phyloP scores from a whole-genome alignment of 2,797 vertebrate species.

The Acipenser ruthenus region DNA sequence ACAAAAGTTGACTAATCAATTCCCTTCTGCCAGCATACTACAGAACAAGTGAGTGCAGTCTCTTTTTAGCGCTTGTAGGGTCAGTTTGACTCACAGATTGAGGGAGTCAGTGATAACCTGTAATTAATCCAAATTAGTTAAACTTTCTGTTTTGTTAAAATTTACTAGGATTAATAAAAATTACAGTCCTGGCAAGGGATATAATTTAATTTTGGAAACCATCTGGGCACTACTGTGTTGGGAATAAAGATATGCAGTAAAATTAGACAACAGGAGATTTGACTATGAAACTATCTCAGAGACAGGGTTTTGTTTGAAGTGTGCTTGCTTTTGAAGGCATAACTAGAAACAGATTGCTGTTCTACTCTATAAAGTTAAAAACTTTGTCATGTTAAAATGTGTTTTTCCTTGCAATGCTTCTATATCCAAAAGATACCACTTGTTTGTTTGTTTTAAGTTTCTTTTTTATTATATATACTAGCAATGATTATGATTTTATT shows the following conservation, averaged over 20 bases:
- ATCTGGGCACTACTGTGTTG: slow-evolving; percentile 20
- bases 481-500: too few relatives aligned
- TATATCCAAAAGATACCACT: too few relatives aligned
- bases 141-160: not conserved
- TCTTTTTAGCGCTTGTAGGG: not conserved
- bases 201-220: slow-evolving; percentile 23
- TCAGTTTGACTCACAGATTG: not conserved
- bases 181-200: not conserved
- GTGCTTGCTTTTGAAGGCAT: slow-evolving; percentile 50
- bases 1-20: not conserved
- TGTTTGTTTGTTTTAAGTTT: too few relatives aligned
- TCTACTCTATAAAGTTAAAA: slow-evolving; percentile 16
- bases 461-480: too few relatives aligned
- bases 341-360: slow-evolving; percentile 69
- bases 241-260: slow-evolving; percentile 40
- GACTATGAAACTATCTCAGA: slow-evolving; percentile 45
- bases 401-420: too few relatives aligned
- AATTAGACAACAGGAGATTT: slow-evolving; percentile 44
- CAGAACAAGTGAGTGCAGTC: too few relatives aligned
- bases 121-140: slow-evolving; percentile 1
- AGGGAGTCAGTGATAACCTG: not conserved
- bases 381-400: too few relatives aligned
- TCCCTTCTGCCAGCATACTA: not conserved
- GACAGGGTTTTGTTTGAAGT: slow-evolving; percentile 52
- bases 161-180: slow-evolving; percentile 5